Conservation (phyloP, 1,140 invertebrate genomes). For the Halyomorpha halys region DNA sequence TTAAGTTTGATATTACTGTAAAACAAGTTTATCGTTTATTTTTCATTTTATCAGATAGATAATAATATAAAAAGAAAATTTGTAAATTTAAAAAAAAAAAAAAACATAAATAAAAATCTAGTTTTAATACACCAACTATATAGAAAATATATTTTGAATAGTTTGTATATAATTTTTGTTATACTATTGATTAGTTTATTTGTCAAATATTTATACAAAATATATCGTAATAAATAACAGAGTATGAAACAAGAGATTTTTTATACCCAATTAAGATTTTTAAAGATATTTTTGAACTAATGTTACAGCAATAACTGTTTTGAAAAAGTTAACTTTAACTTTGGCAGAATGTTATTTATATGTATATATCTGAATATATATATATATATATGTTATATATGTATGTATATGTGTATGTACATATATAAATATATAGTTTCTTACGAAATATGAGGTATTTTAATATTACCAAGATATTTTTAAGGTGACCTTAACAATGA, state of each 20-base stretch:
- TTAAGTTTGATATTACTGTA: background rate
- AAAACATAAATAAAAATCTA: background rate
- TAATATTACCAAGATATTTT: conserved; percentile 19
- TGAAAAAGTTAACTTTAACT: conserved; percentile 1
- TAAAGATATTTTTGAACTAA: conserved; percentile 13
- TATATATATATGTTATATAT: background rate
- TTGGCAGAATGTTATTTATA: conserved; percentile 9
- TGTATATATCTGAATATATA: conserved; percentile 19
- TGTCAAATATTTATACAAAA: conserved; percentile 17
- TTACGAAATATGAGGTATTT: conserved; percentile 9
- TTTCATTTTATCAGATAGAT: background rate
- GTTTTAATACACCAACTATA: conserved; percentile 14
- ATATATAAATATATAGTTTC: background rate
- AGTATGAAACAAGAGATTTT: conserved; percentile 11
- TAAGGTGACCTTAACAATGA: background rate
- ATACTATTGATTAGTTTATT: conserved; percentile 7
- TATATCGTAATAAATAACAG: background rate
- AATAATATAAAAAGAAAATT: background rate
- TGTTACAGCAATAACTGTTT: conserved; percentile 5
- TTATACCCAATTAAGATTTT: conserved; percentile 10
- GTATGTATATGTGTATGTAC: too few relatives aligned
- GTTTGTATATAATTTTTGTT: conserved; percentile 20
- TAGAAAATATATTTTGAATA: conserved; percentile 18
- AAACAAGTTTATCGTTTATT: background rate
- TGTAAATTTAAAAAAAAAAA: background rate